A percentile compares a stretch with the other conserved stretches of the same genome.
phyloP scores from a whole-genome alignment of 2,113 vertebrate species.

The Cromileptes altivelis region DNA sequence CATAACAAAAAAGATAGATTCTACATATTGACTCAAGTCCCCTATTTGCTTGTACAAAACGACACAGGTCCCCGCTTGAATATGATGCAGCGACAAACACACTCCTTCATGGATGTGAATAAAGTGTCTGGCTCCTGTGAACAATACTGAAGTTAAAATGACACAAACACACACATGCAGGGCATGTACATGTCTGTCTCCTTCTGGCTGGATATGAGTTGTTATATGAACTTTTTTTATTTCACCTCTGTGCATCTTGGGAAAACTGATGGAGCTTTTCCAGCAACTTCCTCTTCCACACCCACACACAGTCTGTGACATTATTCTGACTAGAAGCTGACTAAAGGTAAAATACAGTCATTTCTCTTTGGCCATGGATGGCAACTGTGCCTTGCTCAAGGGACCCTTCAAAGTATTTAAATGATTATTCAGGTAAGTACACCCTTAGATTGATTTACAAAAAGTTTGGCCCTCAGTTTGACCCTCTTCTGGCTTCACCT shows the following conservation, averaged over 20 bases:
- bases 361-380: background rate
- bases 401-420: background rate
- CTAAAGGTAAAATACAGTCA: background rate
- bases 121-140: too few species aligned
- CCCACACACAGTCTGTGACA: background rate
- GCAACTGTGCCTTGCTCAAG: background rate
- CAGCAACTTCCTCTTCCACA: background rate
- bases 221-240: conserved; percentile 19
- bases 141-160: too few species aligned
- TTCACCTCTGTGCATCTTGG: background rate
- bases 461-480: background rate
- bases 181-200: background rate
- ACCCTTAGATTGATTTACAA: too few species aligned
- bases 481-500: background rate
- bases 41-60: too few species aligned
- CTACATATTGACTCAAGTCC: too few species aligned
- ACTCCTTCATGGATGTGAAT: too few species aligned
- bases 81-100: too few species aligned
- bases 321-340: background rate
- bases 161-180: background rate
- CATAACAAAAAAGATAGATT: too few species aligned
- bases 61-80: too few species aligned
- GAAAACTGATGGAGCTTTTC: conserved; percentile 1
- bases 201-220: background rate
- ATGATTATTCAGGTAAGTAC: background rate